Base-by-base conservation (phyloP, 2,888 invertebrate species). In the Orchestes rusci region DNA sequence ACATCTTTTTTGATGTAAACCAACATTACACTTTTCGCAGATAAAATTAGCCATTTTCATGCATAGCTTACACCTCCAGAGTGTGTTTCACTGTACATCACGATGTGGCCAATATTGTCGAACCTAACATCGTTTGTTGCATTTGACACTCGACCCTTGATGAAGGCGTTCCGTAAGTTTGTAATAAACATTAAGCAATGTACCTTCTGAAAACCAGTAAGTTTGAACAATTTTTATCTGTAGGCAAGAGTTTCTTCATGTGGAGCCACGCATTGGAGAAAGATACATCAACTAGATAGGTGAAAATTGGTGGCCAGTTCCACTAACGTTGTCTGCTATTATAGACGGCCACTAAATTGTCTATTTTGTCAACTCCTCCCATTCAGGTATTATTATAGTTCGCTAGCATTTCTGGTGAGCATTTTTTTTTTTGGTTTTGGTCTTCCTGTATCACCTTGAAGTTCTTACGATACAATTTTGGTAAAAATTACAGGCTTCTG, bases 31-130 rank as follows among this genome's bases (percentile, higher is more conserved):
- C 15, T 37, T 31, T 5, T 7, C 8, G 15, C 37, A 37, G 27
- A 37, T 18, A 37, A 37, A 37, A 10, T 37, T 37, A 29, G 37
- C 19, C 27, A 29, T 37, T 37, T 37, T 13, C 27, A 7, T 17
- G 16, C 34, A 34, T 5, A 16, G 7, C 12, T 13, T 34, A 34
- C 34, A 34, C 12, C 8, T 8, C 12, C 34, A 16, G n/a, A n/a
- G 5, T 34, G 10, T 34, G 34, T 34, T 23, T 23, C 10, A 23
- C 18, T 7, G 15, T 18, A 18, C 13, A 37, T 37, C 5, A 27
- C 15, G 15, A 10, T 15, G 27, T 37, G 37, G 7, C 16, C 37
- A n/a, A 10, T 5, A 10, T 16, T 17, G 13, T 37, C 37, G 13
- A 15, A 27, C n/a, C 37, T 19, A 23, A 15, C 28, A 10, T 37